Base-by-base conservation (phyloP, 1,140 invertebrate genomes). In the Gyrodactylus salaris region DNA sequence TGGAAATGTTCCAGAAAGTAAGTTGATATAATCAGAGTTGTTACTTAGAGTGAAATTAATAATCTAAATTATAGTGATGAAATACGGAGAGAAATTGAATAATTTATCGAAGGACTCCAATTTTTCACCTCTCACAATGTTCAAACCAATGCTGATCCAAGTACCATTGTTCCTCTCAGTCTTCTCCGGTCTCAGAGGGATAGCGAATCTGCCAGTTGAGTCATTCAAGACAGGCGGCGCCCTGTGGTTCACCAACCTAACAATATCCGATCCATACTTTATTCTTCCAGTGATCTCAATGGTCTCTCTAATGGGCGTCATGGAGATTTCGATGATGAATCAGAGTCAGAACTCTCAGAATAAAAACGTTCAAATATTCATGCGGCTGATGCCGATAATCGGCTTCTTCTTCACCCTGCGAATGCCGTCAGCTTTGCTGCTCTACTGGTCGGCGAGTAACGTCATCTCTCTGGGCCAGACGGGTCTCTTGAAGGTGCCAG, bases 161-260 rank as follows among this genome's bases (percentile, higher is more conserved):
- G 86, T 86, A 16, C 90, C 91, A 0, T 78, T 95, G 1, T 95
- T 96, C 79, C 80, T 95, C 54, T 91, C 90, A 2, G 87, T 91
- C 78, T 95, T 93, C 78, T 83, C 89, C 78, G 89, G 85, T 0
- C 78, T 96, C 19, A 83, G 87, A 77, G 75, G 77, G 78, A 93
- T 96, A 89, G 85, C 89, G 0, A 87, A 86, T 77, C 81, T 86
- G 16, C 91, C 90, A 0, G 86, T 96, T 19, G 87, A 89, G 73
- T 90, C 88, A 78, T 84, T 97, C 83, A 85, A 85, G 75, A 80
- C 84, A 23, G 93, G 92, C n/a, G 94, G 94, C 1, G 74, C 91
- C 0, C 86, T 83, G 72, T 99, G 93, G 93, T 92, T 97, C 78
- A 83, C 84, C 0, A 89, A 99, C 84, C 84, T 99, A 20, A 91